These are phyloP conservation scores for Podiceps cristatus DNA, from an alignment of 2,113 vertebrate species.

Conservation along the genomic window DNA sequence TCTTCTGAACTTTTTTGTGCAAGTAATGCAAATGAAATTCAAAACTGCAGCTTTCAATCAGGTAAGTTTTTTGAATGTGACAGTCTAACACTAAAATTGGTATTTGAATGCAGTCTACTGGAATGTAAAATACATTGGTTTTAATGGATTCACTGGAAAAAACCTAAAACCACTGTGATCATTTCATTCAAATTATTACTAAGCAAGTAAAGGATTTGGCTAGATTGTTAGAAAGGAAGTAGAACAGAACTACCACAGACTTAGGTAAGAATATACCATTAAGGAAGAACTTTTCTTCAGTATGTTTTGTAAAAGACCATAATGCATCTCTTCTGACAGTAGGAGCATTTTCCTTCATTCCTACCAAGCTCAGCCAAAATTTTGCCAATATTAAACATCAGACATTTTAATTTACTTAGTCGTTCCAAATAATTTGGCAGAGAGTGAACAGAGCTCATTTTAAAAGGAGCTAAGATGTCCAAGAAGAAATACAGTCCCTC, in stretches of 20 bases:
- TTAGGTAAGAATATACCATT: neutral
- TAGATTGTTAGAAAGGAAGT: neutral
- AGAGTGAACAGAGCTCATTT: slow-evolving; percentile 9
- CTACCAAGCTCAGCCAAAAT: neutral
- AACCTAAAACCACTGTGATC: neutral
- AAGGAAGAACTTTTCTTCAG: neutral
- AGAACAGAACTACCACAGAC: neutral
- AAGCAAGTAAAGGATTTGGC: neutral
- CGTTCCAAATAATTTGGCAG: neutral
- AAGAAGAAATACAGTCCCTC: slow-evolving; percentile 23
- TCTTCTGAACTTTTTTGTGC: neutral
- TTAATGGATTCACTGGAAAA: neutral
- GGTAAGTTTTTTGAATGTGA: neutral
- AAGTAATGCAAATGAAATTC: neutral
- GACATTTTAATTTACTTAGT: slow-evolving; percentile 2
- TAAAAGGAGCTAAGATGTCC: neutral
- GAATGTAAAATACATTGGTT: neutral
- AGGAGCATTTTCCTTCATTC: neutral
- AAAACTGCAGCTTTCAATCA: neutral
- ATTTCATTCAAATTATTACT: neutral
- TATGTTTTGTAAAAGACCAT: neutral
- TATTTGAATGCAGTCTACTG: neutral
- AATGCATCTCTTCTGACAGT: neutral
- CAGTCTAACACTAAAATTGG: neutral
- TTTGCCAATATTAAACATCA: neutral